Conservation (phyloP, 2,113 vertebrate genomes). For the Pedetes capensis region DNA sequence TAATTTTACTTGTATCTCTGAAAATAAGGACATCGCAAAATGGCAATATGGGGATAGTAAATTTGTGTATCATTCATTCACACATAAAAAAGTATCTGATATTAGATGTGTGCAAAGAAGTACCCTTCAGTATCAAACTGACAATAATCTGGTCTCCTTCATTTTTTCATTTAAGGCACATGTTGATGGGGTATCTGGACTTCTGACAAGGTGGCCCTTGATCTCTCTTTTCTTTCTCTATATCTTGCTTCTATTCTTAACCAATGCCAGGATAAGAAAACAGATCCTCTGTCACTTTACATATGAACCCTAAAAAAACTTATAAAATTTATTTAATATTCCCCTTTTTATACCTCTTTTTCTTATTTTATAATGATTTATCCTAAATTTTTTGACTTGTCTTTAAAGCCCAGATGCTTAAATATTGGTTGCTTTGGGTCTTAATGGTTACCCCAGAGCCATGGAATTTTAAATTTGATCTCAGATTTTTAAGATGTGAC, state of each 20-base stretch:
- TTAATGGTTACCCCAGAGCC: slow-evolving; percentile 63
- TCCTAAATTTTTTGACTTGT: not conserved
- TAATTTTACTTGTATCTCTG: not conserved
- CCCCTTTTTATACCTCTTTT: not conserved
- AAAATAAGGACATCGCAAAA: not conserved
- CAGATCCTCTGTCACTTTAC: not conserved
- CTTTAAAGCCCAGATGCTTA: slow-evolving; percentile 59
- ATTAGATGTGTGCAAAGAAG: not conserved
- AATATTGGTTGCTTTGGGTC: slow-evolving; percentile 29
- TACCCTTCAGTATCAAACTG: not conserved
- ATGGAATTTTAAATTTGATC: slow-evolving; percentile 67
- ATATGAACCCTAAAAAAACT: not conserved
- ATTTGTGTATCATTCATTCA: not conserved
- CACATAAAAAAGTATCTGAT: not conserved
- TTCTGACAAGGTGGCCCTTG: not conserved
- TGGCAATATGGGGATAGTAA: not conserved
- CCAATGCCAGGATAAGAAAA: not conserved
- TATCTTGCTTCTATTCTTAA: not conserved
- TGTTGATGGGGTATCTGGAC: not conserved
- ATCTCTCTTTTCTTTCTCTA: not conserved
- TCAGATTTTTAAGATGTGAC: slow-evolving; percentile 68
- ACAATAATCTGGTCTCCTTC: not conserved
- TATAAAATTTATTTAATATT: not conserved
- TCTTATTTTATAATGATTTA: slow-evolving; percentile 24
- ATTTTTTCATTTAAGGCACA: not conserved